Conservation (phyloP, 2,113 vertebrate genomes). For the Campylorhamphus procurvoides region DNA sequence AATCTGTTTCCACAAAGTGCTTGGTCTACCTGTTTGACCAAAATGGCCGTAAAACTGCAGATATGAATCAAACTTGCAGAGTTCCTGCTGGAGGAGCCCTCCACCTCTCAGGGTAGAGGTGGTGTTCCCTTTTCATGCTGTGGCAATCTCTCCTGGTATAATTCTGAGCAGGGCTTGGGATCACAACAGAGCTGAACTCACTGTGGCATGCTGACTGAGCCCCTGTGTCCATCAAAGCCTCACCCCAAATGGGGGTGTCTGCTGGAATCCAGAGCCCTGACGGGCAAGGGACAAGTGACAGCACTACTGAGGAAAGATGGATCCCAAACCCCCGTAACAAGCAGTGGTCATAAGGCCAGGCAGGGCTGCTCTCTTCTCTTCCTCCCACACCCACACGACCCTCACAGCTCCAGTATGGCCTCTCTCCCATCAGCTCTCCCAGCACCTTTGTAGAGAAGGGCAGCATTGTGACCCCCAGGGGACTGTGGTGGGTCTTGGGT, state of each 20-base stretch:
- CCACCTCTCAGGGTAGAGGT: rapidly evolving
- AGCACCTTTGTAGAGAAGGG: not conserved
- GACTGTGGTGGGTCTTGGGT: not conserved
- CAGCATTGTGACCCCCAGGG: not conserved
- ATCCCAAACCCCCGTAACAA: rapidly evolving
- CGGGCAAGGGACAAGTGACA: not conserved
- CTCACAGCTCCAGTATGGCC: not conserved
- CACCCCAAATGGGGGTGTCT: rapidly evolving
- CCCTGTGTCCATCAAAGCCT: rapidly evolving
- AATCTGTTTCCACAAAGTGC: not conserved
- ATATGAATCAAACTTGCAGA: not conserved
- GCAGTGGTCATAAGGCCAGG: not conserved
- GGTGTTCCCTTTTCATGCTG: not conserved
- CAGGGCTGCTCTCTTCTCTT: not conserved
- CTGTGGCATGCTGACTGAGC: rapidly evolving
- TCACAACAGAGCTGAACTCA: not conserved
- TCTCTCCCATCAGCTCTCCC: not conserved
- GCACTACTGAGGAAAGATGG: not conserved
- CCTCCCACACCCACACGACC: rapidly evolving
- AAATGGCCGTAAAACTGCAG: not conserved
- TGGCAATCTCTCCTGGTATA: not conserved
- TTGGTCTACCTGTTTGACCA: not conserved
- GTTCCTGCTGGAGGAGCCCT: not conserved
- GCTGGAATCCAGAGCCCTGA: not conserved
- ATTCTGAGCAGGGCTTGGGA: rapidly evolving